Conservation (phyloP, 2,797 vertebrate species). For the Alauda arvensis region DNA sequence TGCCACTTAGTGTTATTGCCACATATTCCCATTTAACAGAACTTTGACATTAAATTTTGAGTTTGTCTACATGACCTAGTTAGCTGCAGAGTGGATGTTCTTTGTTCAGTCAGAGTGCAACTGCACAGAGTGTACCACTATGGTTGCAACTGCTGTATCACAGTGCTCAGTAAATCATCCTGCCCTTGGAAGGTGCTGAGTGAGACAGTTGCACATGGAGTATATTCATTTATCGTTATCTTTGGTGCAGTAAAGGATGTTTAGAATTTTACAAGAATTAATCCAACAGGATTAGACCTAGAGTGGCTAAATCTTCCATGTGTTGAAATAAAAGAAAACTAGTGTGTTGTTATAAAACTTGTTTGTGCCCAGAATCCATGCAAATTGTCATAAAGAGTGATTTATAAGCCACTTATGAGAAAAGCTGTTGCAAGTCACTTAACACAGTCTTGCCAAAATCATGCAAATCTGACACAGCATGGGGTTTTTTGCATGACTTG, state of each 20-base stretch:
- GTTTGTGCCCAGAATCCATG: not conserved
- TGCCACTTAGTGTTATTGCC: not conserved
- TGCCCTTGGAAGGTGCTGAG: not conserved
- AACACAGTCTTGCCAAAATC: not conserved
- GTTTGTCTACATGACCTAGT: not conserved
- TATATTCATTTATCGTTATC: not conserved
- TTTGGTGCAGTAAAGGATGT: not conserved
- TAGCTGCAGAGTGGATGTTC: not conserved
- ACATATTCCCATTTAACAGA: not conserved
- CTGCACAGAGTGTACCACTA: not conserved
- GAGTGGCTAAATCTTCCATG: not conserved
- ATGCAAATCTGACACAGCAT: not conserved
- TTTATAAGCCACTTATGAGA: not conserved
- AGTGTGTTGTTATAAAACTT: not conserved
- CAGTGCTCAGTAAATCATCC: not conserved
- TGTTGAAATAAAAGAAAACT: not conserved
- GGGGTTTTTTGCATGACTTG: not conserved
- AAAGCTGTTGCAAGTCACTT: not conserved
- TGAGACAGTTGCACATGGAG: not conserved
- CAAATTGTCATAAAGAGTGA: not conserved
- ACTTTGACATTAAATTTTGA: not conserved
- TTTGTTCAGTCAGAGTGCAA: not conserved
- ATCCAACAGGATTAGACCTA: not conserved
- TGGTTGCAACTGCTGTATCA: not conserved
- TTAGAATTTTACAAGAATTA: not conserved